Conservation (phyloP, 1,140 invertebrate species). For the Pygmarrhopalites habei region DNA sequence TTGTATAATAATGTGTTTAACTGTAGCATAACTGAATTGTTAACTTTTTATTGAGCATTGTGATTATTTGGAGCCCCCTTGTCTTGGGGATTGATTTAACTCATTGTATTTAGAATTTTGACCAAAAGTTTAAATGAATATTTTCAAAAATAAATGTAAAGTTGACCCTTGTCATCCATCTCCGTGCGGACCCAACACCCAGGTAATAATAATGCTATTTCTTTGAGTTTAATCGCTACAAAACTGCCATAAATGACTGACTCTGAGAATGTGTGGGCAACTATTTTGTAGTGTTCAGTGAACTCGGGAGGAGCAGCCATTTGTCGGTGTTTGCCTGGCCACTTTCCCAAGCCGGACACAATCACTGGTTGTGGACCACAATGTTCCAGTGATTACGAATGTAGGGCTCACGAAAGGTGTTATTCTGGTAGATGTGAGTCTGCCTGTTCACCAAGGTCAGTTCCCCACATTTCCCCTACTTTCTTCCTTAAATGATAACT, state of each 20-base stretch:
- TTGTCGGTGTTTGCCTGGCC: slow-evolving; percentile 41
- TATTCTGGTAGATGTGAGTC: slow-evolving; percentile 40
- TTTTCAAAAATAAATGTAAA: too few species aligned
- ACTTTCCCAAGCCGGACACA: slow-evolving; percentile 43
- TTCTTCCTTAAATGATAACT: background rate
- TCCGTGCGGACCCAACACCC: slow-evolving; percentile 70
- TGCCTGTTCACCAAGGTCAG: slow-evolving; percentile 35
- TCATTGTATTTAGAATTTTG: too few species aligned
- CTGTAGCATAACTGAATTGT: too few species aligned
- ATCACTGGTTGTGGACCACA: slow-evolving; percentile 44
- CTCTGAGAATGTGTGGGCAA: background rate
- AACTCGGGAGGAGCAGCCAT: slow-evolving; percentile 38
- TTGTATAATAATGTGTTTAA: too few species aligned
- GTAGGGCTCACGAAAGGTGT: slow-evolving; percentile 41
- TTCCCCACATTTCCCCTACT: too few species aligned
- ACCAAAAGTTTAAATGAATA: too few species aligned
- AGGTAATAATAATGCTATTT: too few species aligned
- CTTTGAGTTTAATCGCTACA: slow-evolving; percentile 41
- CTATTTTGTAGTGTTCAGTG: slow-evolving; percentile 37
- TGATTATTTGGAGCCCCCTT: too few species aligned
- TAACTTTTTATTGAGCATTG: too few species aligned
- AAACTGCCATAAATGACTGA: background rate
- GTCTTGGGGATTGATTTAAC: too few species aligned
- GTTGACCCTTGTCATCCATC: slow-evolving; percentile 69
- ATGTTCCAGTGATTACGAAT: slow-evolving; percentile 42